phyloP scores from a whole-genome alignment of 2,797 vertebrate species.

The Austrolebias charrua region DNA sequence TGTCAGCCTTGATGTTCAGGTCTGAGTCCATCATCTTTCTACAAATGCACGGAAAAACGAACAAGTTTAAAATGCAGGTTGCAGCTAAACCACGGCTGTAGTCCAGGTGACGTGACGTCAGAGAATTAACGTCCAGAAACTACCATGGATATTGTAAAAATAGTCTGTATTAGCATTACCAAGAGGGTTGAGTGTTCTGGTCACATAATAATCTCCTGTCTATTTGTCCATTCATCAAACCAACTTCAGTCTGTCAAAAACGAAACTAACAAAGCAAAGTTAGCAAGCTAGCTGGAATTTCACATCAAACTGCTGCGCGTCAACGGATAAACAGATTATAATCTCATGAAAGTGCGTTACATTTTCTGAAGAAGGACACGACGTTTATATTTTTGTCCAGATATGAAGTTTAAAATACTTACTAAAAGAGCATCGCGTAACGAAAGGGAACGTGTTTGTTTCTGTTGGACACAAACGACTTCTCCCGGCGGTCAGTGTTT shows the following conservation, averaged over 20 bases:
- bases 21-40: slow-evolving; percentile 81
- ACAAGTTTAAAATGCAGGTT: not conserved
- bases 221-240: too few relatives aligned
- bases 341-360: not conserved
- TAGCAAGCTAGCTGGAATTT: not conserved
- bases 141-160: too few relatives aligned
- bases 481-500: slow-evolving; percentile 65
- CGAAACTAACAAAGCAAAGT: not conserved
- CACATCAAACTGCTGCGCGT: slow-evolving; percentile 15
- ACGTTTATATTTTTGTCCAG: accelerated
- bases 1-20: slow-evolving; percentile 58
- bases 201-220: too few relatives aligned
- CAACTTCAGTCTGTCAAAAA: not conserved
- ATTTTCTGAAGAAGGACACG: accelerated
- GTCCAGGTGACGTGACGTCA: too few relatives aligned
- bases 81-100: too few relatives aligned
- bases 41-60: not conserved
- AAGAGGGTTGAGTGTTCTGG: too few relatives aligned
- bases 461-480: slow-evolving; percentile 8
- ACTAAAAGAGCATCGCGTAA: slow-evolving; percentile 9
- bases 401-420: not conserved
- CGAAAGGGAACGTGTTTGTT: not conserved
- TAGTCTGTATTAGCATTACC: too few relatives aligned
- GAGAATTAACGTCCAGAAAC: too few relatives aligned
- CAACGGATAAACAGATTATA: not conserved